phyloP scores from a whole-genome alignment of 2,888 invertebrate species.

The Lycia hirtaria region DNA sequence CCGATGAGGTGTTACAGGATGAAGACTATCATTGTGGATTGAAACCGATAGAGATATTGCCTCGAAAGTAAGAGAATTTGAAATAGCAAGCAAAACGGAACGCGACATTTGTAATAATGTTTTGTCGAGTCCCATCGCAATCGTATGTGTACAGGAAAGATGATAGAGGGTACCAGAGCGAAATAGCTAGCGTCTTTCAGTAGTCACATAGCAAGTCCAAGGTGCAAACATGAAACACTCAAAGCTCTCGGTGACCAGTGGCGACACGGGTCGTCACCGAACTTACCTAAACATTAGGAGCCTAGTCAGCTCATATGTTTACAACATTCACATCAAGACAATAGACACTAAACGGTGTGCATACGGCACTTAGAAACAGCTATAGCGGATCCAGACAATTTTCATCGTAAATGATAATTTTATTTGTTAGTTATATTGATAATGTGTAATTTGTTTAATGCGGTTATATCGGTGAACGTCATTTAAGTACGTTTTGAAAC shows the following conservation, averaged over 20 bases:
- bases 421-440: no score
- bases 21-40: slow-evolving; percentile 3
- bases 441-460: no score
- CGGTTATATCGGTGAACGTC: no score
- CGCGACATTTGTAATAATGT: slow-evolving; percentile 52
- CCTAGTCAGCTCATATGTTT: slow-evolving; percentile 46
- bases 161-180: slow-evolving; percentile 84
- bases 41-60: slow-evolving; percentile 1
- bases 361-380: no score
- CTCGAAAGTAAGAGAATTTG: slow-evolving; percentile 33
- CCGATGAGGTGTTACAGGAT: slow-evolving; percentile 18
- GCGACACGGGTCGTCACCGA: slow-evolving; percentile 70
- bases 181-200: slow-evolving; percentile 83
- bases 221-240: slow-evolving; percentile 87
- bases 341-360: no score
- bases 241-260: slow-evolving; percentile 84
- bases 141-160: slow-evolving; percentile 83
- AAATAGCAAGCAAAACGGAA: slow-evolving; percentile 58
- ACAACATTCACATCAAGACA: background rate
- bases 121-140: slow-evolving; percentile 80
- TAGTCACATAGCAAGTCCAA: slow-evolving; percentile 86
- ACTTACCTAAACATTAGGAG: slow-evolving; percentile 71
- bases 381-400: no score
- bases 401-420: no score
- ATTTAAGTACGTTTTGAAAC: no score